Evolutionary conservation across 2,888 invertebrate genomes (phyloP).

Genomic region (Lithosia quadra): DNA sequence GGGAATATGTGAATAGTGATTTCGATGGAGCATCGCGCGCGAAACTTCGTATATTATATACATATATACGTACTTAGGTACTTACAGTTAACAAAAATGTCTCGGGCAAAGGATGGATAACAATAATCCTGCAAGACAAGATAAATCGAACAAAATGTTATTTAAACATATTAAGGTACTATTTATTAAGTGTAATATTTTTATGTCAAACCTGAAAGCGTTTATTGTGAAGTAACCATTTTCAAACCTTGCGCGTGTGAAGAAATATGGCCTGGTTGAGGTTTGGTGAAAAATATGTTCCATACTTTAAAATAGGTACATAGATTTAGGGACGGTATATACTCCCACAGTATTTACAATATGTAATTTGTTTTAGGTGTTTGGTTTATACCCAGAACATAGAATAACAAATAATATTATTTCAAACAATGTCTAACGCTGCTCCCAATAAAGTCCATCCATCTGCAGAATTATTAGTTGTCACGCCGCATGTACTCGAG

Average conservation of each 20-base stretch:
- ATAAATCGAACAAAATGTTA: too few relatives aligned
- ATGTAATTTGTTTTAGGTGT: background rate
- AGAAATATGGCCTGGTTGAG: background rate
- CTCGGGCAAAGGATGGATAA: background rate
- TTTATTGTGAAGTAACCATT: slow-evolving; percentile 53
- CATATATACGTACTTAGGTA: background rate
- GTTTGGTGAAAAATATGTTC: background rate
- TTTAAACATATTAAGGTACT: too few relatives aligned
- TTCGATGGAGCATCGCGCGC: background rate
- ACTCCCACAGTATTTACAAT: background rate
- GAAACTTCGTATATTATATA: background rate
- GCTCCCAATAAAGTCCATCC: background rate
- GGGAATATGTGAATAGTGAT: background rate
- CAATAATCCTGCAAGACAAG: background rate
- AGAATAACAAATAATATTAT: background rate
- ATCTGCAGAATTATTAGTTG: background rate
- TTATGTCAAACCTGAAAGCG: background rate
- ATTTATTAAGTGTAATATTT: background rate
- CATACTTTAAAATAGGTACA: background rate
- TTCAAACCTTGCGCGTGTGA: slow-evolving; percentile 29
- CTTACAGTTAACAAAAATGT: slow-evolving; percentile 13
- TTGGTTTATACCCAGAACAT: background rate
- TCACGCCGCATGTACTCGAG: background rate
- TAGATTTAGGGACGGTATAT: background rate
- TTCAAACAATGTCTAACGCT: background rate